Evolutionary conservation across 2,113 vertebrate species (phyloP), one percentile per base, ranked within the genome.

Genomic region (Aldabrachelys gigantea): DNA sequence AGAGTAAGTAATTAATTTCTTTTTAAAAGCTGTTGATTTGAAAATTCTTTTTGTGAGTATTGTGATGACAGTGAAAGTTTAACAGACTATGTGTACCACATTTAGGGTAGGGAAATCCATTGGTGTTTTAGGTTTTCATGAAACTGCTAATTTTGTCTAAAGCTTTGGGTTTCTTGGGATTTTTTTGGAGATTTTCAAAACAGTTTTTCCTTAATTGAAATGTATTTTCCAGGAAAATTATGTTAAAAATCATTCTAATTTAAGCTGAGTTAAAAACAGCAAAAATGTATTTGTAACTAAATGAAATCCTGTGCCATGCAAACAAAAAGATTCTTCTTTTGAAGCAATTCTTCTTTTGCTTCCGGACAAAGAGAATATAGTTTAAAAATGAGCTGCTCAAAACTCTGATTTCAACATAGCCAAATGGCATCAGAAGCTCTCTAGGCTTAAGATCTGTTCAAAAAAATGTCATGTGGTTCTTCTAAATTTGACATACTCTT

Each of bases 401-500:
- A 7, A 38, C 4, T 12, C 80, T 13, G 4, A 72, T 87, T 92
- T 57, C 62, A 35, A 2, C 69, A 49, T 35, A 94, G 52, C 91
- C 91, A 90, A 89, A 27, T 2, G n/a, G 91, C 81, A 49, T 84
- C 85, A 38, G 95, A 93, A 91, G 85, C 78, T 85, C 19, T 91
- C 54, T 3, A 47, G 1, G 84, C n/a, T 92, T 38, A 14, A 49
- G 19, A 38, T 5, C 91, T 72, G 5, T 8, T 56, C 1, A 72
- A 21, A 62, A 62, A 62, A 92, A 84, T 69, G 87, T 91, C 9
- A 91, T 52, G 85, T 76, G 0, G 38, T n/a, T 78, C 81, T 88
- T 62, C 65, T 86, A 24, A 89, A 80, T 95, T 88, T 85, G 56
- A 5, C 2, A 1, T 62, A 54, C 0, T 31, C 16, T 93, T n/a